phyloP scores from a whole-genome alignment of 1,140 invertebrate species.

The Cherax destructor region DNA sequence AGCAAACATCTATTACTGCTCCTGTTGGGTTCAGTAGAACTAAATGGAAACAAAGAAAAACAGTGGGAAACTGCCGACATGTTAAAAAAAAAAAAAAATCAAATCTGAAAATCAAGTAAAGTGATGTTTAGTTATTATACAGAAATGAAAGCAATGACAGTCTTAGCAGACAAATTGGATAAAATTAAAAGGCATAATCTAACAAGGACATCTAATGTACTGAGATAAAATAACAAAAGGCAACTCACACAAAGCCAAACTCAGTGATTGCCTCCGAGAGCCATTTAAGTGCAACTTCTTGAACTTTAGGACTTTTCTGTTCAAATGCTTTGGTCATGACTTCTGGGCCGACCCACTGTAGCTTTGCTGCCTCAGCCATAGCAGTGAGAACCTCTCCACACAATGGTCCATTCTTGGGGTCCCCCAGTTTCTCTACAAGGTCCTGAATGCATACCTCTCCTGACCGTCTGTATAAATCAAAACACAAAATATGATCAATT shows the following conservation, averaged over 20 bases:
- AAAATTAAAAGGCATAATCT: neutral
- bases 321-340: conserved; percentile 85
- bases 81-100: too few relatives aligned
- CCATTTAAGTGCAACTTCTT: conserved; percentile 89
- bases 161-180: too few relatives aligned
- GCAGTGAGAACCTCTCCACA: conserved; percentile 84
- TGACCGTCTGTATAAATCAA: conserved; percentile 78
- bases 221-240: conserved; percentile 17
- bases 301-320: conserved; percentile 94
- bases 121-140: neutral
- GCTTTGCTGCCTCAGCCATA: conserved; percentile 85
- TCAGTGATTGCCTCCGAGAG: conserved; percentile 85
- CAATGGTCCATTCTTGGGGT: conserved; percentile 85
- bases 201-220: conserved; percentile 11
- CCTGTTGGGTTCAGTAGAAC: too few relatives aligned
- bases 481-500: neutral
- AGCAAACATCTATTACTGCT: too few relatives aligned
- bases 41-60: too few relatives aligned
- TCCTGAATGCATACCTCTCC: conserved; percentile 86
- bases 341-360: conserved; percentile 85
- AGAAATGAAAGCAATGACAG: too few relatives aligned
- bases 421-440: conserved; percentile 89
- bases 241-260: conserved; percentile 86
- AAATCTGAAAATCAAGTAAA: too few relatives aligned
- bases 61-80: too few relatives aligned